Base-by-base conservation (phyloP, 2,888 invertebrate genomes). In the Aleiodes leptofemur region DNA sequence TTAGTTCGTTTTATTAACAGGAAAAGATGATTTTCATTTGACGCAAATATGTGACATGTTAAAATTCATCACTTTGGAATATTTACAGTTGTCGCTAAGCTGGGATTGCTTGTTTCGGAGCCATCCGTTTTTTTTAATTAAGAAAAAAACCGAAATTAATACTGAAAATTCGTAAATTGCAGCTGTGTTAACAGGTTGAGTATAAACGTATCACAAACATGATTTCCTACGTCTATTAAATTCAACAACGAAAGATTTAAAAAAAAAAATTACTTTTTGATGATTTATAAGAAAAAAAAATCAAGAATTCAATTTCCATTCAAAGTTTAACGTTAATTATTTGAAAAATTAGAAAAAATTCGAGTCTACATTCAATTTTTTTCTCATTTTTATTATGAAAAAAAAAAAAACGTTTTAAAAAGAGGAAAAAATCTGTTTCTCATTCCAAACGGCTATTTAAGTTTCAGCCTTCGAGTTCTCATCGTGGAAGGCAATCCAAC, bases 121-220 rank as follows among this genome's bases (percentile, higher is more conserved):
- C 82, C 83, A 77, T 78, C 81, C 80, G 81, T 76, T 76, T 81
- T 83, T 83, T 80, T 51, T 53, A 68, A 31, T 51, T 48, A 68
- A 34, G 14, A 66, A 16, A 51, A 8, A 43, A 13, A 9, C 6
- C 16, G 5, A 68, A 14, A 48, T 64, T 64, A 43, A 4, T 59
- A 34, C 29, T n/a, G 34, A 64, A 48, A 77, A 77, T 72, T 78
- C 82, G 76, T 78, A 80, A 80, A 78, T 79, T 82, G 74, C 80
- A 79, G 71, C 79, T 82, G 72, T 78, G 76, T 73, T 74, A 73
- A 76, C 86, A 88, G 87, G 88, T 86, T 86, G 83, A 87, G 87
- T 87, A 88, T 86, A 78, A 82, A 77, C 80, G 82, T 84, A 85
- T 85, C 83, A 80, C 59, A 43, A 43, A 43, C 77, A 77, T 68